Evolutionary conservation across 2,888 invertebrate species (phyloP).

Genomic region (Beris chalybata): DNA sequence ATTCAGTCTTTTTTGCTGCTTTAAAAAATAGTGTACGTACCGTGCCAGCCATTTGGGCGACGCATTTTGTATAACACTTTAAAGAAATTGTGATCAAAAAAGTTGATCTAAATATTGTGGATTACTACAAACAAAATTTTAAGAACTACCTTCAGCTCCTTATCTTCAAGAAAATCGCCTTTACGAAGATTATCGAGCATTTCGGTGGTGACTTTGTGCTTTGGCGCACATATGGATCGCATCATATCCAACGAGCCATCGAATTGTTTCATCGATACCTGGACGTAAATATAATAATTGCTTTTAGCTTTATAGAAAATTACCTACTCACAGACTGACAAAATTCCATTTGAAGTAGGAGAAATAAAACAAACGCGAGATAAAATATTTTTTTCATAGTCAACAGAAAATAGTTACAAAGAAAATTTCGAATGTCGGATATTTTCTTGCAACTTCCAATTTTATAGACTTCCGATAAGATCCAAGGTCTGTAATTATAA

Average conservation of each 20-base stretch:
- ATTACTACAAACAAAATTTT: no score
- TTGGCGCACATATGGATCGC: slow-evolving; percentile 50
- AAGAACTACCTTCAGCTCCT: slow-evolving; percentile 47
- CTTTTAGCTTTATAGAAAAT: no score
- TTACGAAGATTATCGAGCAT: slow-evolving; percentile 46
- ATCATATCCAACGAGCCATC: slow-evolving; percentile 51
- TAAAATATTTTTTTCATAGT: no score
- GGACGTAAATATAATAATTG: neutral
- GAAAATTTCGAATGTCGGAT: no score
- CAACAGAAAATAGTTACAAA: no score
- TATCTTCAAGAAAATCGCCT: slow-evolving; percentile 47
- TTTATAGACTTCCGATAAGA: neutral
- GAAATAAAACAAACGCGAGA: no score
- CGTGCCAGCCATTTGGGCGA: slow-evolving; percentile 51
- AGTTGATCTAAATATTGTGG: neutral
- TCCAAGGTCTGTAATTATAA: neutral
- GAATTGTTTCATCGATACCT: slow-evolving; percentile 51
- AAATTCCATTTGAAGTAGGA: no score
- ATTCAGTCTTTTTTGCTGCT: no score
- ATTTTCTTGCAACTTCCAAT: no score
- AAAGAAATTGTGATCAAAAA: slow-evolving; percentile 3
- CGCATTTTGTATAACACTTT: slow-evolving; percentile 51
- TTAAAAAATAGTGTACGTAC: slow-evolving; percentile 40
- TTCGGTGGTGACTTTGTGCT: slow-evolving; percentile 48
- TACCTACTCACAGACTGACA: no score